A percentile compares a stretch with the other conserved stretches of the same genome.
phyloP scores from a whole-genome alignment of 2,888 invertebrate genomes.

The Limnephilus marmoratus region DNA sequence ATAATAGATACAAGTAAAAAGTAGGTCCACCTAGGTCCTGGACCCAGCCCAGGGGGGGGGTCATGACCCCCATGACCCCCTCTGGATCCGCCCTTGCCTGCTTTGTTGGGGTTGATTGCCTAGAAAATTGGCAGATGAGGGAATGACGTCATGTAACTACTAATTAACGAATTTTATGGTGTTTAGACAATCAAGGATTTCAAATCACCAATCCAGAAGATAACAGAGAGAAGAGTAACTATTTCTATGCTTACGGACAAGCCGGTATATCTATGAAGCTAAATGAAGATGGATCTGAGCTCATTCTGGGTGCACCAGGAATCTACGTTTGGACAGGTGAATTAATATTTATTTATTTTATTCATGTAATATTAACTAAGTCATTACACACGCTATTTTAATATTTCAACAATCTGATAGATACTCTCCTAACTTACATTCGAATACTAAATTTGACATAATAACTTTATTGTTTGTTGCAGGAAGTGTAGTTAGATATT shows the following conservation, averaged over 20 bases:
- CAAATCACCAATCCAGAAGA: constrained; percentile 26
- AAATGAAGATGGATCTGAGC: constrained; percentile 70
- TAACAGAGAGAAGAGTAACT: constrained; percentile 67
- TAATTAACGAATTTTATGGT: not conserved
- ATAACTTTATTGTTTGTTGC: constrained; percentile 64
- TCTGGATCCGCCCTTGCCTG: no score
- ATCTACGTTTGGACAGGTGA: constrained; percentile 79
- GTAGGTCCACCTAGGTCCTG: no score
- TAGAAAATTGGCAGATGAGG: no score
- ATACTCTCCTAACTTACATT: not conserved
- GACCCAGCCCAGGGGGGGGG: no score
- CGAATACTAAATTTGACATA: no score
- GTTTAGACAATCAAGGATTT: constrained; percentile 71
- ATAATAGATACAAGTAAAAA: no score
- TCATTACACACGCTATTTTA: no score
- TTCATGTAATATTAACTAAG: not conserved
- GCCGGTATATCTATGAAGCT: constrained; percentile 76
- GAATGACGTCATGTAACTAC: not conserved
- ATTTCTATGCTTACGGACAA: constrained; percentile 76
- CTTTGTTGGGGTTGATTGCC: no score
- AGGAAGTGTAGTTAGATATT: constrained; percentile 73
- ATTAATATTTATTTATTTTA: not conserved
- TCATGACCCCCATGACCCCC: no score
- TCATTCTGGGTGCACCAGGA: constrained; percentile 80
- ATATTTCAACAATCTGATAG: not conserved